Evolutionary conservation across 2,113 vertebrate genomes (phyloP), one percentile per base, ranked within the genome.

Genomic region (Syngnathus scovelli): DNA sequence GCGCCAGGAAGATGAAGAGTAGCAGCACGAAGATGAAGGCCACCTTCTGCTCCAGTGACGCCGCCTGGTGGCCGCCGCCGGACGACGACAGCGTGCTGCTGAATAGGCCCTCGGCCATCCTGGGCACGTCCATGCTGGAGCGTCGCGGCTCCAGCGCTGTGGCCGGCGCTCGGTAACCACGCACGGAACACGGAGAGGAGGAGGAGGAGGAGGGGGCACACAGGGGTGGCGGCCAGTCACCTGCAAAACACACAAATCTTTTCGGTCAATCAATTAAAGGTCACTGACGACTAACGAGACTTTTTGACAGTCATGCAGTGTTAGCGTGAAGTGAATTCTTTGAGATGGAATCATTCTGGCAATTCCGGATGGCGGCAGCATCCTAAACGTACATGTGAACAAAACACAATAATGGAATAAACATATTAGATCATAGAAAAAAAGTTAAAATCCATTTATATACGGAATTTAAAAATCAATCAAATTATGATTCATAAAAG

Each of bases 1-100:
- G 85, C 18, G 92, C 92, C 80, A 94, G 84, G 86, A 93, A 93
- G 78, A 94, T 90, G 76, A 94, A 93, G 74, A 94, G 92, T 62
- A 94, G 89, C 83, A 93, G 82, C 70, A 94, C 89, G 8, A 93
- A 92, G 78, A 93, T 86, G 41, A 93, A 93, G 19, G 93, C 92
- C 0, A 90, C 92, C 80, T 93, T 92, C 86, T 93, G 92, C 77
- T 94, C 93, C 83, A 92, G 76, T 52, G 91, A 92, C 9, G 89
- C 74, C 76, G 88, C 89, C 0, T 92, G 90, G 38, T 88, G 88
- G 71, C 82, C 90, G 18, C 89, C 90, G 9, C 90, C 91, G 8
- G 92, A 91, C 19, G 90, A 89, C 13, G 92, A 90, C 78, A 92
- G 79, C n/a, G 89, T 92, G 85, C 89, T 90, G 84, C 90, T 90